Percentiles rank a stretch among this genome's conserved stretches.
These are phyloP conservation scores for Diachasma alloeum DNA, from an alignment of 1,140 invertebrate species.

Conservation along the genomic window DNA sequence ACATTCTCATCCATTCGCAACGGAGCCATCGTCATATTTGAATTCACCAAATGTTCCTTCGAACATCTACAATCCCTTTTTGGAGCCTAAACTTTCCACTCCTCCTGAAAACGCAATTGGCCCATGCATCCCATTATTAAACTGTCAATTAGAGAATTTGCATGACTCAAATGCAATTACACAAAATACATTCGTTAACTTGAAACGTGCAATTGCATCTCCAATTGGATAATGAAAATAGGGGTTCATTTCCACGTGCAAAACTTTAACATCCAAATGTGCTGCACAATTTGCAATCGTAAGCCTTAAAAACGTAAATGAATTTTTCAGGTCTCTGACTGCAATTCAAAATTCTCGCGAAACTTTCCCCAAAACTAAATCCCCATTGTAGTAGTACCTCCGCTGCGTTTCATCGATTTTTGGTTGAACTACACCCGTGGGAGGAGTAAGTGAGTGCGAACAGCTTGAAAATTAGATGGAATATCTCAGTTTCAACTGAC, in stretches of 20 bases:
- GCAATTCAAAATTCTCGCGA: too few species aligned
- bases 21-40: too few species aligned
- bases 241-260: background rate
- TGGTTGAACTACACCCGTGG: background rate
- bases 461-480: constrained; percentile 14
- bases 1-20: too few species aligned
- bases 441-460: background rate
- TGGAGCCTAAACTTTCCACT: background rate
- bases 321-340: too few species aligned
- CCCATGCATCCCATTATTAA: background rate
- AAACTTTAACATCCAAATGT: background rate
- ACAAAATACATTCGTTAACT: background rate
- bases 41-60: too few species aligned
- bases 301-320: too few species aligned
- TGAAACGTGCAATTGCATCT: background rate
- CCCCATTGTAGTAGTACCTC: too few species aligned
- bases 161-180: background rate
- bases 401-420: background rate
- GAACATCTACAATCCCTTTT: too few species aligned
- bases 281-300: background rate
- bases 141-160: background rate
- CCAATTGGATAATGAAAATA: background rate
- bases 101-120: background rate
- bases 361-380: too few species aligned
- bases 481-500: constrained; percentile 7